A percentile compares a stretch with the other conserved stretches of the same genome.
Evolutionary conservation across 23 tunicate genomes (phyloP).

Genomic region (Ciona savignyi): DNA sequence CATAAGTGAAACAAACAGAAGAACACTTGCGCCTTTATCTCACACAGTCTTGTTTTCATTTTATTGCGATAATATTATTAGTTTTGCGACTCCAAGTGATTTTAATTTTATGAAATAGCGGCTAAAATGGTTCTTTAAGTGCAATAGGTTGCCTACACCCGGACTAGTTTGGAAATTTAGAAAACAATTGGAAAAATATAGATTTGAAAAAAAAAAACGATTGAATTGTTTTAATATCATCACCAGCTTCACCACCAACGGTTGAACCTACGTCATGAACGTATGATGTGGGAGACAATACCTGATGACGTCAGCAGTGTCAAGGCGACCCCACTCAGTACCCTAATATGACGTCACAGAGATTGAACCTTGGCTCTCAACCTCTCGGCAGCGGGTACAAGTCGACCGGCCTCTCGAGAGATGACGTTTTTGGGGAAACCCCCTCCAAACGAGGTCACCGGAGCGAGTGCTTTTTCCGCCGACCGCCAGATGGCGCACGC

Average conservation of each 20-base stretch:
- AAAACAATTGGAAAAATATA: too few species aligned
- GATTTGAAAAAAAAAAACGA: too few species aligned
- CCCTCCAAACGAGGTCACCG: not conserved
- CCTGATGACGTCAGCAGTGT: conserved; percentile 14
- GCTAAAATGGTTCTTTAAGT: too few species aligned
- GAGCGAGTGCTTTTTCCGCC: not conserved
- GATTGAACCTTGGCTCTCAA: not conserved
- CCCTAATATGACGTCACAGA: not conserved
- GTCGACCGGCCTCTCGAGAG: conserved; percentile 5
- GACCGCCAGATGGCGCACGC: not conserved
- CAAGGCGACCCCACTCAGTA: not conserved
- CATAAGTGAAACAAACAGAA: too few species aligned
- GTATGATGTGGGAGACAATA: conserved; percentile 56
- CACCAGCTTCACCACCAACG: conserved; percentile 47
- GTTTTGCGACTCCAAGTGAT: too few species aligned
- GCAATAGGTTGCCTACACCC: too few species aligned
- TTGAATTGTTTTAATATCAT: too few species aligned
- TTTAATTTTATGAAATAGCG: too few species aligned
- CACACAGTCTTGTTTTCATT: too few species aligned
- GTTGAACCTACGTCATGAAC: conserved; percentile 14
- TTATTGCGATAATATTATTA: too few species aligned
- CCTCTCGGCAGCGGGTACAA: conserved; percentile 7
- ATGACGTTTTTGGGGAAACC: conserved; percentile 24
- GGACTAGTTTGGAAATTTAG: too few species aligned
- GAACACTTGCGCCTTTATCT: too few species aligned